phyloP scores from a whole-genome alignment of 2,113 vertebrate species.

The Hystrix brachyura region DNA sequence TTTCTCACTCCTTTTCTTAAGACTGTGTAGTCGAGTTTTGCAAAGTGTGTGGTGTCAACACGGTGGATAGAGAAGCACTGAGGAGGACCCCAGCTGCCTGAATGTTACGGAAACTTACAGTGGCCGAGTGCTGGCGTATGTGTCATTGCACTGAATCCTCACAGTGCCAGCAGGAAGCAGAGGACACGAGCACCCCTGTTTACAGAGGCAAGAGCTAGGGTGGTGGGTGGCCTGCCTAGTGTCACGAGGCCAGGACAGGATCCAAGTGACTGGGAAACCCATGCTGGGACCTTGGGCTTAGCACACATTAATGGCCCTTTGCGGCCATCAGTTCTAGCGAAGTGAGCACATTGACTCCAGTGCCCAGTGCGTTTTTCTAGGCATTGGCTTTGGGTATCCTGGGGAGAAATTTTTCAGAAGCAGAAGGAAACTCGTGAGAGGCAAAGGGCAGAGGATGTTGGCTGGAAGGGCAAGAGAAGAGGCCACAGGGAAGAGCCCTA shows the following conservation, averaged over 20 bases:
- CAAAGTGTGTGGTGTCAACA: neutral
- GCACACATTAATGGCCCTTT: neutral
- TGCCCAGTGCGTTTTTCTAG: neutral
- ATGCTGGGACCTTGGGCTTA: neutral
- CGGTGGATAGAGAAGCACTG: neutral
- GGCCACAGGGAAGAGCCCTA: neutral
- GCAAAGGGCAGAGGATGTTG: neutral
- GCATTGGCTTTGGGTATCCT: neutral
- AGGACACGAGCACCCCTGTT: neutral
- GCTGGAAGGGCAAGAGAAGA: neutral
- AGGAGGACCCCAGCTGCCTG: neutral
- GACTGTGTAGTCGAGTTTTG: neutral
- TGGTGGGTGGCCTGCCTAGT: neutral
- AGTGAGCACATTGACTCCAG: neutral
- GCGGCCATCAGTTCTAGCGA: neutral
- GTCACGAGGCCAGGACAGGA: neutral
- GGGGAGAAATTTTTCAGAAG: neutral
- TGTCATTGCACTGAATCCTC: neutral
- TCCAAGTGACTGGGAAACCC: neutral
- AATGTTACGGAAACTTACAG: neutral
- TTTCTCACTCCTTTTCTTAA: neutral
- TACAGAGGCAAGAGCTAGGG: neutral
- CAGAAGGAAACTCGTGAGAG: neutral
- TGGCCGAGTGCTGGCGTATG: neutral
- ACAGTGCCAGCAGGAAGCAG: neutral